Evolutionary conservation across 2,888 invertebrate species (phyloP).

Genomic region (Onthophagus sagittarius): DNA sequence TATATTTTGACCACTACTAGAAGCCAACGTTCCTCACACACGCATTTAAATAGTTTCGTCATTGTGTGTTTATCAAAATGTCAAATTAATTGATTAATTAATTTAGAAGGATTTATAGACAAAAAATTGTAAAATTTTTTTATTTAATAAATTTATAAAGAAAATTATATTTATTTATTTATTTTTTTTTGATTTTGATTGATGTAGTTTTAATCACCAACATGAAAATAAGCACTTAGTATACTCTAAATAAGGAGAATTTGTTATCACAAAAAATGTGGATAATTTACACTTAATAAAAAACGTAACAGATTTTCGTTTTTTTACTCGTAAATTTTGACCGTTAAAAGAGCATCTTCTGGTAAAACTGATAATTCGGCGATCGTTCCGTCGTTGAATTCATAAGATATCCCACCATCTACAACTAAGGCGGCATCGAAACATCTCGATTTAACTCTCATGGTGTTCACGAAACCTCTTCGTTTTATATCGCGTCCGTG

Average conservation of each 20-base stretch:
- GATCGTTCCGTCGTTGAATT: conserved; percentile 91
- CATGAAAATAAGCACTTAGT: too few species aligned
- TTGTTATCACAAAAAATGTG: not conserved
- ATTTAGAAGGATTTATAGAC: not conserved
- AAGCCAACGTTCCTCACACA: too few species aligned
- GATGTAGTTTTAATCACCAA: too few species aligned
- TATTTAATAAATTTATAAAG: not conserved
- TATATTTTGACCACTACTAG: not conserved
- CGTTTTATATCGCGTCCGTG: conserved; percentile 71
- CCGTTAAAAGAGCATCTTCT: conserved; percentile 84
- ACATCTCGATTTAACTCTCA: conserved; percentile 84
- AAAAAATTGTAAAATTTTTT: not conserved
- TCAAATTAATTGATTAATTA: not conserved
- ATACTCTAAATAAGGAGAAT: too few species aligned
- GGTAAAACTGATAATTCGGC: conserved; percentile 79
- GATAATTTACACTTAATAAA: not conserved
- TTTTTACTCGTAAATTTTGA: conserved; percentile 46
- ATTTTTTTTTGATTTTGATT: too few species aligned
- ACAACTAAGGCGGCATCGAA: conserved; percentile 87
- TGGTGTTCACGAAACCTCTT: conserved; percentile 69
- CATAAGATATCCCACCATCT: conserved; percentile 91
- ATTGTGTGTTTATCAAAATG: too few species aligned
- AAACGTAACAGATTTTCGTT: not conserved
- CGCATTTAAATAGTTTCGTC: too few species aligned
- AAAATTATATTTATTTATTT: not conserved